Evolutionary conservation across 2,797 vertebrate genomes (phyloP), one percentile per base, ranked within the genome.

Genomic region (Ciconia nigra): DNA sequence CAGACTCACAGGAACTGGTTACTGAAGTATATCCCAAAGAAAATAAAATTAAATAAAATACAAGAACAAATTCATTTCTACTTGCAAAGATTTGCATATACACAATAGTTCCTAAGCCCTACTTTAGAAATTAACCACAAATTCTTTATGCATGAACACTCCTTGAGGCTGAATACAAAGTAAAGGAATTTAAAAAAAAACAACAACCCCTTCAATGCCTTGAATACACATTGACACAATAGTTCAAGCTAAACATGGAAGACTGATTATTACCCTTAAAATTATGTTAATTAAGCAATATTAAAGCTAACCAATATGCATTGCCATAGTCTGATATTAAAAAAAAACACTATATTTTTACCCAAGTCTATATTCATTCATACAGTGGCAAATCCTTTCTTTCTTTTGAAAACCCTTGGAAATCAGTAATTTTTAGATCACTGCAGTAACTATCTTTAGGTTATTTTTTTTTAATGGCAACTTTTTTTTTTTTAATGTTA

Each of bases 261-360:
- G 28, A 87, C 51, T 65, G 33, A 37, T 66, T 89, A 66, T 77
- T 76, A 83, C 28, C 41, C 22, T 86, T 87, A 86, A 93, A 67
- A 70, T 95, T 84, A 92, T 44, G 61, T 62, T 81, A 93, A 92
- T 83, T 59, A 93, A 96, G 52, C 59, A 84, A 81, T 66, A 76
- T 39, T 26, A 65, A 31, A 10, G 35, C 15, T 54, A 67, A 93
- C 58, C 25, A 95, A 41, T 71, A 54, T 12, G 29, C 8, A 47
- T 78, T 93, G 63, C 80, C 81, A 91, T 66, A 58, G 17, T 26
- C n/a, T 37, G 62, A 58, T 59, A 57, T 3, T 3, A 81, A 88
- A 6, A 84, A 94, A 86, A 86, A 28, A 1, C 7, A 33, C n/a
- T 58, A 3, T 16, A 5, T 46, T 94, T 65, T 49, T 7, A 39